Evolutionary conservation across 1,140 invertebrate species (phyloP).

Genomic region (Arion vulgaris): DNA sequence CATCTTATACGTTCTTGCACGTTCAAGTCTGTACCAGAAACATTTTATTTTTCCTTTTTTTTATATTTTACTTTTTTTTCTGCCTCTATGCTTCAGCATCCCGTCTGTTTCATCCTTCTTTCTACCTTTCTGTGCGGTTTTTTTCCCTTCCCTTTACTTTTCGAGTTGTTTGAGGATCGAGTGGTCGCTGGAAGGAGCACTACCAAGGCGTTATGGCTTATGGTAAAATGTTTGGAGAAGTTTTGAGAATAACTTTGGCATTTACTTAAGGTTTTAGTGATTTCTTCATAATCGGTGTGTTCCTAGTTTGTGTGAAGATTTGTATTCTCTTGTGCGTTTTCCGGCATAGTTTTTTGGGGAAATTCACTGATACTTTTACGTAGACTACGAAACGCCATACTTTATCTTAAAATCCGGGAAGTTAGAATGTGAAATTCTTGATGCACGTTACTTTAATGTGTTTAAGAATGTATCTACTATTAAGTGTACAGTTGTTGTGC

Average conservation of each 20-base stretch:
- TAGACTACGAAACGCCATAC: not conserved
- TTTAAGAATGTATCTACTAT: too few species aligned
- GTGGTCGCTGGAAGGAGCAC: not conserved
- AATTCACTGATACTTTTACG: not conserved
- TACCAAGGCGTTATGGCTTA: not conserved
- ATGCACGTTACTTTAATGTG: too few species aligned
- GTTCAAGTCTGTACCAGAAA: not conserved
- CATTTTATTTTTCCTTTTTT: not conserved
- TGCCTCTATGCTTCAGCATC: not conserved
- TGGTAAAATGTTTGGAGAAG: not conserved
- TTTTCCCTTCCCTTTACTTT: not conserved
- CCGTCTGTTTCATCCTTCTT: not conserved
- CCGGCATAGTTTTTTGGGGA: not conserved
- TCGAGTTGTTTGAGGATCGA: not conserved
- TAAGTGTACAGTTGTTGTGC: too few species aligned
- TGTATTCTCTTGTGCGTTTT: not conserved
- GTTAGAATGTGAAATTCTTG: too few species aligned
- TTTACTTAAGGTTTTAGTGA: not conserved
- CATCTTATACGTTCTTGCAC: too few species aligned
- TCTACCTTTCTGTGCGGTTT: not conserved
- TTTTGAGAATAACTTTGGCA: slow-evolving; percentile 2
- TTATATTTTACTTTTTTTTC: not conserved
- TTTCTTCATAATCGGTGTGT: not conserved
- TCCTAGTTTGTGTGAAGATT: not conserved
- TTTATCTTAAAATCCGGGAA: not conserved